Base-by-base conservation (phyloP, 2,113 vertebrate species). In the Tachysurus fulvidraco region DNA sequence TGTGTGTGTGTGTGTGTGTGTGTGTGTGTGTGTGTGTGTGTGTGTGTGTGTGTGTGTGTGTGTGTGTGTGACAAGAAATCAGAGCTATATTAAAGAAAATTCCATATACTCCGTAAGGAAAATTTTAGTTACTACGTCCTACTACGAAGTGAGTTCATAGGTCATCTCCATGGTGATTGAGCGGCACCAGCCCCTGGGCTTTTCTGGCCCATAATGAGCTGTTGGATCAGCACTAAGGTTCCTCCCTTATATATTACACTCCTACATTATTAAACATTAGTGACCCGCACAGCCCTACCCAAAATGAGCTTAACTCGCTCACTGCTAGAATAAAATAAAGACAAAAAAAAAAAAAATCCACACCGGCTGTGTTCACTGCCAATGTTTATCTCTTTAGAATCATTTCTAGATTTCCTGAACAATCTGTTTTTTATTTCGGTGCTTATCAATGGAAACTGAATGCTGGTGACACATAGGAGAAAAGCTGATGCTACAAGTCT, bases 231-330 rank as follows among this genome's bases (percentile, higher is more conserved):
- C 46, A 50, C 71, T 52, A 28, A 62, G 71, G 60, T 76, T 83
- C 81, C 60, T 55, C 52, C 55, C 36, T 76, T 55, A 81, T 87
- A 87, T 87, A 87, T 87, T 87, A 83, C 59, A 83, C 57, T 83
- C 28, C 46, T 87, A 62, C 71, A 87, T 87, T 87, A 87, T 87
- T 87, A 76, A 87, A 83, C 62, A 87, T 83, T 74, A 54, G 80
- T 87, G 86, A 87, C 81, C 86, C 4, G 16, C 50, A 55, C 41
- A 50, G 44, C 80, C 71, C 81, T 67, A 4, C 81, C 81, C 81
- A 77, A 87, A 77, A 87, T 87, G 74, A 83, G 71, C 57, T 83
- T 77, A 83, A 83, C 86, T 60, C 79, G 1, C 52, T 86, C 17
- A 8, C 25, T 74, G 54, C 30, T 25, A 7, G 23, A 36, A 86